Evolutionary conservation across 92 coral and sea anemone genomes (phyloP), one percentile per base, ranked within the genome.

Genomic region (Paragorgia papillata): DNA sequence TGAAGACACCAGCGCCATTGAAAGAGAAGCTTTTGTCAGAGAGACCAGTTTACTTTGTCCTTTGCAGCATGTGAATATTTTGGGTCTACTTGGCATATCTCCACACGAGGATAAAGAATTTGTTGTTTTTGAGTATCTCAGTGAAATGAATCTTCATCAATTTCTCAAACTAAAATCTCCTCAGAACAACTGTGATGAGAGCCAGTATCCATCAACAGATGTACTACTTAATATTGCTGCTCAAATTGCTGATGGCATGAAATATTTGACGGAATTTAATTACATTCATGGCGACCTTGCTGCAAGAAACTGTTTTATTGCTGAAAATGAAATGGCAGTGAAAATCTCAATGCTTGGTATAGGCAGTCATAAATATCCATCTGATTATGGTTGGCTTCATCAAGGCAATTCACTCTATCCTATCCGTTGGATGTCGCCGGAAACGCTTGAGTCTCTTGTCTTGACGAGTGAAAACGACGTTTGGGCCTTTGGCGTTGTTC

Each of bases 341-440:
- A 94, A 94, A 62, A 94, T 94, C 15, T 94, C 98, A 15, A 88
- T 91, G 80, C 87, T 94, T 25, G 98, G 97, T 5, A 91, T 91
- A 51, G 98, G 98, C 12, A 89, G 90, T 57, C 80, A 82, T 74
- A 88, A 82, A 35, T 91, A 91, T 66, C 98, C 98, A 0, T 76
- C 89, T 7, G 97, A 94, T 66, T 94, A 94, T 63, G 92, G 91
- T 9, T 91, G 97, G 94, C 90, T 89, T 5, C 95, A 89, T 50
- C 48, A 55, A 25, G 89, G 97, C 10, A 94, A 96, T 48, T 74
- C 97, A 0, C 65, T 91, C 30, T 89, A 91, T 67, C 98, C 98
- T 37, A 92, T 94, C 12, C 91, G 98, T 9, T 94, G 98, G 98
- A 94, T 94, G 98, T 79, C 98, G 70, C 98, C 97, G 75, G 98